These are phyloP conservation scores for Ischnura elegans DNA, from an alignment of 2,888 invertebrate species.

Conservation along the genomic window DNA sequence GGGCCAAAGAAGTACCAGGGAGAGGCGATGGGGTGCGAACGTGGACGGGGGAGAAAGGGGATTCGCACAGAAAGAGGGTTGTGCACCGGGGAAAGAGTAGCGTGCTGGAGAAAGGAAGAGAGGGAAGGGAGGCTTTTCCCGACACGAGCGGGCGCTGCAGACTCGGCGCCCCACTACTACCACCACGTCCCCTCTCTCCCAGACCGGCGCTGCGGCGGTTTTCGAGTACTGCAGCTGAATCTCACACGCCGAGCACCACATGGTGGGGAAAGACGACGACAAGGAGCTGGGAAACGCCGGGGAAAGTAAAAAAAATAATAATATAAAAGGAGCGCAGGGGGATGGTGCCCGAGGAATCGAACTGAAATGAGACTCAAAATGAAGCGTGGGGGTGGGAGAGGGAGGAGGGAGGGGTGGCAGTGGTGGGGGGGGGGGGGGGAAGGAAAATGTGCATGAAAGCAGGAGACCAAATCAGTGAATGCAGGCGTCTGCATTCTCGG, in stretches of 20 bases:
- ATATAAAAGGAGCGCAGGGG: not conserved
- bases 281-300: not conserved
- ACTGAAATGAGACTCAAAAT: slow-evolving; percentile 38
- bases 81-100: not conserved
- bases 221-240: slow-evolving; percentile 58
- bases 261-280: not conserved
- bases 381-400: not conserved
- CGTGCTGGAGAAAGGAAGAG: not conserved
- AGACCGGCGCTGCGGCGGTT: slow-evolving; percentile 52
- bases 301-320: not conserved
- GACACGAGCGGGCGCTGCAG: not conserved
- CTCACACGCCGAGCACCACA: slow-evolving; percentile 9
- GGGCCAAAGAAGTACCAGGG: not conserved
- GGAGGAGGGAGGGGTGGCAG: not conserved
- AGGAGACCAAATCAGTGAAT: not conserved
- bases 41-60: not conserved
- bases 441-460: not conserved
- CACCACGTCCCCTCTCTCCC: not conserved
- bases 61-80: not conserved
- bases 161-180: not conserved
- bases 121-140: not conserved
- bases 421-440: not conserved
- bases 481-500: not conserved
- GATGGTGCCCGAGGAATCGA: not conserved
- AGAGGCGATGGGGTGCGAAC: too few species aligned